A percentile compares a stretch with the other conserved stretches of the same genome.
Conservation (phyloP, 1,140 invertebrate species). For the Eriocheir sinensis region DNA sequence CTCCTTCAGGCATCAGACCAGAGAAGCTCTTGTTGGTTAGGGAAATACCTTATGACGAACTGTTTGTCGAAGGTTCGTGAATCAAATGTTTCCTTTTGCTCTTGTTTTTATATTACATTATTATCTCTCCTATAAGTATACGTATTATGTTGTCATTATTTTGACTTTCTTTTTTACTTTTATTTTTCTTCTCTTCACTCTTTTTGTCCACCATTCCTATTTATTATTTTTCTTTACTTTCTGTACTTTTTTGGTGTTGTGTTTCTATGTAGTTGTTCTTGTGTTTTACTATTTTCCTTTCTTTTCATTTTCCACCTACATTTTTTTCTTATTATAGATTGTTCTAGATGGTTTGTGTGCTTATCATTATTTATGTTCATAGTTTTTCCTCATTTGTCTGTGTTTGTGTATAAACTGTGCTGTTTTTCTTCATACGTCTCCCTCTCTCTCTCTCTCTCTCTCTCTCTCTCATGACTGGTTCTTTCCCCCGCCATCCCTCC, state of each 20-base stretch:
- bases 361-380: not conserved
- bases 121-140: conserved; percentile 59
- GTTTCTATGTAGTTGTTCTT: too few species aligned
- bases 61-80: conserved; percentile 79
- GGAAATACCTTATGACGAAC: conserved; percentile 78
- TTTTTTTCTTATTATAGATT: not conserved
- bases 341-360: not conserved
- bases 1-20: conserved; percentile 79
- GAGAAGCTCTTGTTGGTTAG: conserved; percentile 79
- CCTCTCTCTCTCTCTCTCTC: not conserved
- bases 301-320: not conserved
- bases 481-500: too few species aligned
- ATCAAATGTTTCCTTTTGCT: conserved; percentile 60
- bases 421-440: not conserved
- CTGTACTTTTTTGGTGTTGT: not conserved
- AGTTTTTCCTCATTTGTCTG: not conserved
- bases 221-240: not conserved
- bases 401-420: not conserved
- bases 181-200: conserved; percentile 1
- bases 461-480: not conserved
- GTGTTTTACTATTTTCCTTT: not conserved
- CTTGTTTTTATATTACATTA: conserved; percentile 59
- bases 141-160: conserved; percentile 31
- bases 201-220: not conserved
- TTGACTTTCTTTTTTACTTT: not conserved